Evolutionary conservation across 2,797 vertebrate genomes (phyloP).

Genomic region (Cynopterus sphinx): DNA sequence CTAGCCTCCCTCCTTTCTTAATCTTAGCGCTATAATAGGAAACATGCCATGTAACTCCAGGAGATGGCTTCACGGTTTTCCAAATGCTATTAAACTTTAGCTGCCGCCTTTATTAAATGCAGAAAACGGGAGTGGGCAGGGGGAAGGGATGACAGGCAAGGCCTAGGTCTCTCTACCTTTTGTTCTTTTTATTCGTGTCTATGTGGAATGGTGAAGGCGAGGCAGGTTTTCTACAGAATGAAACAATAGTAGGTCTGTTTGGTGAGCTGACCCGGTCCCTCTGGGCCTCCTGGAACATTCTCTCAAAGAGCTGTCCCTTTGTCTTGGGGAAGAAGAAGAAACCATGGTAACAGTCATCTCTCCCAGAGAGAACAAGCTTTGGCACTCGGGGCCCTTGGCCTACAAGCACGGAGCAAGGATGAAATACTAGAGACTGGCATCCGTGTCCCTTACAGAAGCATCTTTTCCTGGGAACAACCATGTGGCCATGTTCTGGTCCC

Average conservation of each 20-base stretch:
- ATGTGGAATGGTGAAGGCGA: background rate
- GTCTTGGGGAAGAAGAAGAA: background rate
- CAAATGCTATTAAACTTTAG: constrained; percentile 56
- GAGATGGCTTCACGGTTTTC: constrained; percentile 53
- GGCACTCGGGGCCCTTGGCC: background rate
- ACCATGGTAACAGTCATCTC: background rate
- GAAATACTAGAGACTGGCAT: background rate
- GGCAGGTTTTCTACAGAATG: background rate
- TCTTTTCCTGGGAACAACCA: background rate
- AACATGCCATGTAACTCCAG: constrained; percentile 47
- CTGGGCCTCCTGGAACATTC: accelerated
- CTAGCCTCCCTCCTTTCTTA: background rate
- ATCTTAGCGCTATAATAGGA: background rate
- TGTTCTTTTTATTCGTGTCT: background rate
- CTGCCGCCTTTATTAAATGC: constrained; percentile 54
- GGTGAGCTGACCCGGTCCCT: background rate
- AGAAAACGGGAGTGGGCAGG: background rate
- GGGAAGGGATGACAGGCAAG: background rate
- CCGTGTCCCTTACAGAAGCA: background rate
- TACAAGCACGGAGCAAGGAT: background rate
- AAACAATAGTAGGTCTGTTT: background rate
- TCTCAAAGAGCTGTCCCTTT: background rate
- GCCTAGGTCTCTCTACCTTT: background rate
- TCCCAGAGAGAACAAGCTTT: background rate
- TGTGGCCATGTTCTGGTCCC: background rate